Evolutionary conservation across 2,797 vertebrate species (phyloP).

Genomic region (Rousettus madagascariensis): DNA sequence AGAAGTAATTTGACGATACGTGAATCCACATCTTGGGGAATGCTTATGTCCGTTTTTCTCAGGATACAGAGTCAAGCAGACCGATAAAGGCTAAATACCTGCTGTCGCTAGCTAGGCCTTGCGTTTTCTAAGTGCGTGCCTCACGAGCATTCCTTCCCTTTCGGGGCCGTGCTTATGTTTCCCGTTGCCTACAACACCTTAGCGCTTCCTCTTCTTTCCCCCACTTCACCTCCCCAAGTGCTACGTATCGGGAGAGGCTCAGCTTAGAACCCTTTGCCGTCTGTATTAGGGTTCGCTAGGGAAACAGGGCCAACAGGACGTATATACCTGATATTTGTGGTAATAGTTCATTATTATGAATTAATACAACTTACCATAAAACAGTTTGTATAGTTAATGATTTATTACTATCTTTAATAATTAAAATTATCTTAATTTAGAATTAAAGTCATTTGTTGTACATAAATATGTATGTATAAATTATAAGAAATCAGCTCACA

Average conservation of each 20-base stretch:
- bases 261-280: neutral
- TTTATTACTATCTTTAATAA: neutral
- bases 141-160: neutral
- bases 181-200: neutral
- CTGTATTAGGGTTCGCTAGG: neutral
- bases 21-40: neutral
- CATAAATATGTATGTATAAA: neutral
- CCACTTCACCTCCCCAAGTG: neutral
- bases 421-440: neutral
- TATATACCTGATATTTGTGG: no score
- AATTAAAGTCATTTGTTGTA: neutral
- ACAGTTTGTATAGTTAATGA: neutral
- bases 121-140: neutral
- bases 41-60: constrained; percentile 34
- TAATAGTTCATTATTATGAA: neutral
- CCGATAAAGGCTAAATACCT: neutral
- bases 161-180: neutral
- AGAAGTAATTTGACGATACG: constrained; percentile 14
- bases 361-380: neutral
- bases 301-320: neutral
- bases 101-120: neutral
- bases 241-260: neutral
- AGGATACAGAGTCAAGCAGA: neutral
- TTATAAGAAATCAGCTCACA: neutral
- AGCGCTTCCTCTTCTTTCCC: neutral